Percentiles rank a stretch among this genome's conserved stretches.
These are phyloP conservation scores for Todiramphus chloris DNA, from an alignment of 2,113 vertebrate genomes.

Conservation along the genomic window DNA sequence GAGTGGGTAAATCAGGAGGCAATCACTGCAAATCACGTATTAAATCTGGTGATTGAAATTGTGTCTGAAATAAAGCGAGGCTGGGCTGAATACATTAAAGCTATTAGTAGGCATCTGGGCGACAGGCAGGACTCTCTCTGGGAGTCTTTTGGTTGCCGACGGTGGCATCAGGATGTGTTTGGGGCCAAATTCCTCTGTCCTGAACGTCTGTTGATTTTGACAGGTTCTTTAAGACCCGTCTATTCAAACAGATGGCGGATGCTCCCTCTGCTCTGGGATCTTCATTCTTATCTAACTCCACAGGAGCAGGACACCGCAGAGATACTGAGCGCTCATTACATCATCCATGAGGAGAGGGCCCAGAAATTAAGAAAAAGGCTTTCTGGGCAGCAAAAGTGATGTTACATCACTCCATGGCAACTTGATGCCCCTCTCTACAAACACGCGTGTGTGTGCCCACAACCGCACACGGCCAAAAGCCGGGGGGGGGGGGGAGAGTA, in stretches of 20 bases:
- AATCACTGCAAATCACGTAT: not conserved
- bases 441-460: not conserved
- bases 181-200: not conserved
- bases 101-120: not conserved
- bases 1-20: not conserved
- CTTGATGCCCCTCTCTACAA: not conserved
- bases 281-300: not conserved
- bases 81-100: not conserved
- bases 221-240: not conserved
- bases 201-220: not conserved
- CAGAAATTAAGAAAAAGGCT: not conserved
- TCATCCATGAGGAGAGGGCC: slow-evolving; percentile 9
- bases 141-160: not conserved
- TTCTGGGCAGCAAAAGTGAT: not conserved
- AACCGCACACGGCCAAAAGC: not conserved
- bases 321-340: not conserved
- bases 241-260: not conserved
- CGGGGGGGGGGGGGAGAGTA: fast-evolving
- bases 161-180: not conserved
- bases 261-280: not conserved
- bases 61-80: not conserved
- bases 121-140: not conserved
- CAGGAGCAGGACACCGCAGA: slow-evolving; percentile 12
- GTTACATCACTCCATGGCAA: slow-evolving; percentile 39
- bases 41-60: not conserved